Conservation (phyloP, 1,140 invertebrate genomes). For the Cyphomyrmex costatus region DNA sequence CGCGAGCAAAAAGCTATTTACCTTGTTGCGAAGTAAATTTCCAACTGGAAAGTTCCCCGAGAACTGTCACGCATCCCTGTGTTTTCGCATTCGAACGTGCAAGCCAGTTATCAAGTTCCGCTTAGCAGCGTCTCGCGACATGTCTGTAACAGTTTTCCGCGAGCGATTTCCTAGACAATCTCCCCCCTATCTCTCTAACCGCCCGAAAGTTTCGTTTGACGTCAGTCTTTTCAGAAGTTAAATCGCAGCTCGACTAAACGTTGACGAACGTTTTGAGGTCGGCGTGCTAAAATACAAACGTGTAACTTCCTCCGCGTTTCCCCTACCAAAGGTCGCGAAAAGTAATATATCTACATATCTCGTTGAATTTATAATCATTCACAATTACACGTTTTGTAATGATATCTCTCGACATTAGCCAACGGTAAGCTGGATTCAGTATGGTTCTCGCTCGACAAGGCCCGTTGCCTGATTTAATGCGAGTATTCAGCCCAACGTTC, state of each 20-base stretch:
- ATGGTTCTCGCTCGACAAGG: constrained; percentile 2
- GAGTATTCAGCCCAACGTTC: constrained; percentile 47
- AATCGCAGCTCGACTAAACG: constrained; percentile 35
- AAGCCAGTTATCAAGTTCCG: constrained; percentile 70
- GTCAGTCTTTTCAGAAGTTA: constrained; percentile 68
- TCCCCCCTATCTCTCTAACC: constrained; percentile 55
- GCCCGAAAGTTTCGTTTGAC: constrained; percentile 67
- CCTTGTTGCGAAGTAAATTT: constrained; percentile 61
- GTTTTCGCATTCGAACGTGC: constrained; percentile 66
- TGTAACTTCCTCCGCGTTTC: constrained; percentile 18
- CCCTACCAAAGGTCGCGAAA: neutral
- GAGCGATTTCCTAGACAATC: constrained; percentile 70
- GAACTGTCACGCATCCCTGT: constrained; percentile 48
- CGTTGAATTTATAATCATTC: constrained; percentile 35
- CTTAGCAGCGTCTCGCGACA: constrained; percentile 72
- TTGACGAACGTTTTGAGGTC: constrained; percentile 60
- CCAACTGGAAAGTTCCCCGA: constrained; percentile 67
- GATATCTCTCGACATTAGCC: constrained; percentile 10
- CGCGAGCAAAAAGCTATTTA: constrained; percentile 59
- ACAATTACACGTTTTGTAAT: constrained; percentile 12
- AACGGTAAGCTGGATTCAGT: constrained; percentile 32
- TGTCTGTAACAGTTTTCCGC: constrained; percentile 73
- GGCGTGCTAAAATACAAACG: constrained; percentile 30
- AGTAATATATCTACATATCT: neutral
- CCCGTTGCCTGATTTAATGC: constrained; percentile 53